These are phyloP conservation scores for Porites lobata DNA, from an alignment of 92 coral and sea anemone species.

Conservation along the genomic window DNA sequence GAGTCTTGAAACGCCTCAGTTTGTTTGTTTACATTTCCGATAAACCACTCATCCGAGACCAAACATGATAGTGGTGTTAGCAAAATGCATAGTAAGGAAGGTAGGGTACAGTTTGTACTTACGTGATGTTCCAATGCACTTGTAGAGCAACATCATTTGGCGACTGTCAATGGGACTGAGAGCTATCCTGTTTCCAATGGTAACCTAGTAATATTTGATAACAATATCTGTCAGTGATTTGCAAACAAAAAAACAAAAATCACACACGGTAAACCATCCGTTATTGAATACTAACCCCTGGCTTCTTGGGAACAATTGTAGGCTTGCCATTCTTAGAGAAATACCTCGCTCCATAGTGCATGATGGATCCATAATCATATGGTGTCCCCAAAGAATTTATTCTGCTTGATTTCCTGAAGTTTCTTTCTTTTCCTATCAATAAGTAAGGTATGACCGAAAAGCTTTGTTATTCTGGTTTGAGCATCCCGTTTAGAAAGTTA, in stretches of 20 bases:
- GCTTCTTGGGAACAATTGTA: slow-evolving; percentile 60
- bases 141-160: slow-evolving; percentile 56
- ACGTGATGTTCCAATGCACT: slow-evolving; percentile 39
- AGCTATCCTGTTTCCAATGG: slow-evolving; percentile 49
- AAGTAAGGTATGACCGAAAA: not conserved
- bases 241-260: too few relatives aligned
- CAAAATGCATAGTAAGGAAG: too few relatives aligned
- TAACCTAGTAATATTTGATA: slow-evolving; percentile 9
- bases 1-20: too few relatives aligned
- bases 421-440: slow-evolving; percentile 35
- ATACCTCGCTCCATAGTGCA: slow-evolving; percentile 62
- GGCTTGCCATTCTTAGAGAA: slow-evolving; percentile 66
- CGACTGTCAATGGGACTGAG: slow-evolving; percentile 34
- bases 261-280: too few relatives aligned
- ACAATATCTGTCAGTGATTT: not conserved
- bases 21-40: too few relatives aligned
- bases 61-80: too few relatives aligned
- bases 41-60: too few relatives aligned
- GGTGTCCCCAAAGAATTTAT: slow-evolving; percentile 62
- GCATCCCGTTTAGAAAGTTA: too few relatives aligned
- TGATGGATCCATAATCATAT: slow-evolving; percentile 64
- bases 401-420: slow-evolving; percentile 42
- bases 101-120: not conserved
- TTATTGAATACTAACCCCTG: slow-evolving; percentile 27
- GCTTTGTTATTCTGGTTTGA: too few relatives aligned